Evolutionary conservation across 2,113 vertebrate genomes (phyloP).

Genomic region (Smithornis capensis): DNA sequence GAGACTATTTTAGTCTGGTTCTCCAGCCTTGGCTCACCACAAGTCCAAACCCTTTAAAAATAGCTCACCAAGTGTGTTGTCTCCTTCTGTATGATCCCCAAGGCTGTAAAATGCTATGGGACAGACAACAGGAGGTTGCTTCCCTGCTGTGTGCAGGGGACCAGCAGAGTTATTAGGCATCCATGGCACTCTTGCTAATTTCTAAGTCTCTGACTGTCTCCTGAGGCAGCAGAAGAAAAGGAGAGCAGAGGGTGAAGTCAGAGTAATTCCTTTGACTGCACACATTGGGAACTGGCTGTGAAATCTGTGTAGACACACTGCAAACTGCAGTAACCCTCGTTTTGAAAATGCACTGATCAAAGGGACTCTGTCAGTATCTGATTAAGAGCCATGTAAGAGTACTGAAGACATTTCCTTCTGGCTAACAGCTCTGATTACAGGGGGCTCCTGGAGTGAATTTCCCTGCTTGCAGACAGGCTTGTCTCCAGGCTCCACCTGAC

Average conservation of each 20-base stretch:
- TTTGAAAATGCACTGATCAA: constrained; percentile 79
- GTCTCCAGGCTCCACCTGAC: constrained; percentile 78
- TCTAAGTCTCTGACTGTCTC: background rate
- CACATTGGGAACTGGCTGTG: constrained; percentile 56
- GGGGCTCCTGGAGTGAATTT: constrained; percentile 76
- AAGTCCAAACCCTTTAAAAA: constrained; percentile 20
- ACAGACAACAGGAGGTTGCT: background rate
- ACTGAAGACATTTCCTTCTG: constrained; percentile 86
- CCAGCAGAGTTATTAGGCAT: background rate
- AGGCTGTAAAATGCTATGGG: background rate
- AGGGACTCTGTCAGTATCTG: constrained; percentile 80
- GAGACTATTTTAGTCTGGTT: background rate
- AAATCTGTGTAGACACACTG: constrained; percentile 60
- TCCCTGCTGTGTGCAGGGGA: background rate
- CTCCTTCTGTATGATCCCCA: constrained; percentile 24
- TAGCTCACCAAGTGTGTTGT: background rate
- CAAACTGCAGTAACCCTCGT: constrained; percentile 68
- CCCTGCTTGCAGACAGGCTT: constrained; percentile 73
- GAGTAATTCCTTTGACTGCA: constrained; percentile 53
- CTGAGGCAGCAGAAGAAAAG: constrained; percentile 8
- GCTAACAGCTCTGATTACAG: constrained; percentile 80
- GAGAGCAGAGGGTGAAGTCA: constrained; percentile 26
- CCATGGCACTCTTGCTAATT: background rate
- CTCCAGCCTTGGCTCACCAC: background rate
- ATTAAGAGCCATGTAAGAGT: constrained; percentile 82